Evolutionary conservation across 2,113 vertebrate species (phyloP).

Genomic region (Strigops habroptila): DNA sequence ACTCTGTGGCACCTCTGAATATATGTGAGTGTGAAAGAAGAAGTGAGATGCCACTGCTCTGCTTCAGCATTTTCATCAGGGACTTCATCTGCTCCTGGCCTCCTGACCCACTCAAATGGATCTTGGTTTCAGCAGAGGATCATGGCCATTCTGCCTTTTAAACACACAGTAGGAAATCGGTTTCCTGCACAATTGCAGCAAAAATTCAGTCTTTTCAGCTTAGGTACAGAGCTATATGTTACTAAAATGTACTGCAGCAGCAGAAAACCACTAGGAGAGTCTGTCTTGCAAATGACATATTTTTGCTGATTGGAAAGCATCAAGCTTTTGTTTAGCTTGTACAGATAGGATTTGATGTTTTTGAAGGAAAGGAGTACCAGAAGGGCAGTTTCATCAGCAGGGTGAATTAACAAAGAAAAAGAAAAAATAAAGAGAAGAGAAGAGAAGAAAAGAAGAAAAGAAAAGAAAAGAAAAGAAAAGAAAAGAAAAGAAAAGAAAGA

Average conservation of each 20-base stretch:
- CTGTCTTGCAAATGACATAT: not conserved
- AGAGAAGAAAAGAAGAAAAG: not conserved
- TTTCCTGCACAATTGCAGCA: not conserved
- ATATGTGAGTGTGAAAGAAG: not conserved
- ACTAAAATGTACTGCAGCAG: not conserved
- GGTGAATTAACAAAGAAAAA: not conserved
- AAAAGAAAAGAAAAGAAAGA: not conserved
- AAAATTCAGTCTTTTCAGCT: not conserved
- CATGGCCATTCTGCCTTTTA: not conserved
- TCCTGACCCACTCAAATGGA: not conserved
- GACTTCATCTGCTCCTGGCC: not conserved
- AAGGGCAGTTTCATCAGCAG: not conserved
- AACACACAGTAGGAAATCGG: not conserved
- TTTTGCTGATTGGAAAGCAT: slow-evolving; percentile 15
- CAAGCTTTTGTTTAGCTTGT: not conserved
- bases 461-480: not conserved
- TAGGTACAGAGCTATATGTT: not conserved
- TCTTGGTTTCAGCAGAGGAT: not conserved
- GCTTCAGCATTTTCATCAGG: not conserved
- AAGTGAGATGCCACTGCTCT: not conserved
- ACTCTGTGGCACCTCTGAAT: not conserved
- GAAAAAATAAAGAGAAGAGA: not conserved
- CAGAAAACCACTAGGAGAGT: not conserved
- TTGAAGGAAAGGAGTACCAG: slow-evolving; percentile 21
- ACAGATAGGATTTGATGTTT: not conserved